These are phyloP conservation scores for Sebastes taczanowskii DNA, from an alignment of 2,797 vertebrate species.

Conservation along the genomic window DNA sequence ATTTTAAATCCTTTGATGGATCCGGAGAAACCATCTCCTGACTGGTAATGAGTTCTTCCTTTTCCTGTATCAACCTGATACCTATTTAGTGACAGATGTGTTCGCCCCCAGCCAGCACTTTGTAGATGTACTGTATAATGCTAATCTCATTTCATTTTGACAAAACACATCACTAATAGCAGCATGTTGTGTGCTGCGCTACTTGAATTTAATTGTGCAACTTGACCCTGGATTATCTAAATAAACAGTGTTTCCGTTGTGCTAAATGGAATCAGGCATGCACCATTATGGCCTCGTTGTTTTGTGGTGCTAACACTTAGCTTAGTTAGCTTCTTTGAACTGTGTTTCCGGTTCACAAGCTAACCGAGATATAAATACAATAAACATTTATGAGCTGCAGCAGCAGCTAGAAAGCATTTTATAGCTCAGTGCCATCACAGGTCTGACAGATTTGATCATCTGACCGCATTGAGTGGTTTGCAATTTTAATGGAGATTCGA, in stretches of 20 bases:
- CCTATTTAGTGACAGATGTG: neutral
- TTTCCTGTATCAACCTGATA: neutral
- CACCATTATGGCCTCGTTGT: neutral
- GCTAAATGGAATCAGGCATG: conserved; percentile 2
- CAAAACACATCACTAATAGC: neutral
- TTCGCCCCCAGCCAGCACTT: neutral
- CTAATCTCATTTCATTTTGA: neutral
- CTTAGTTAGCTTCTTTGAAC: conserved; percentile 11
- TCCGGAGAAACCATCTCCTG: neutral
- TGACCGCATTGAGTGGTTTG: conserved; percentile 57
- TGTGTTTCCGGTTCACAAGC: conserved; percentile 34
- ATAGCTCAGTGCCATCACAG: conserved; percentile 16
- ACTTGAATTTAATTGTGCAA: neutral
- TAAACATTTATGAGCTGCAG: conserved; percentile 39
- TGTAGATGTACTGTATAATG: neutral
- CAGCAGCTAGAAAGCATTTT: conserved; percentile 33
- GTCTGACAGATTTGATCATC: conserved; percentile 55
- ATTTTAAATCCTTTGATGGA: neutral
- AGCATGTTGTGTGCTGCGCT: neutral
- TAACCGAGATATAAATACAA: conserved; percentile 36
- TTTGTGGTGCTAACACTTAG: neutral
- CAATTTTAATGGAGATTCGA: conserved; percentile 61
- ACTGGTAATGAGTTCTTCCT: neutral
- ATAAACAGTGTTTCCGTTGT: neutral
- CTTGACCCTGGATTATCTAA: neutral